Conservation (phyloP, 2,797 vertebrate genomes). For the Capromys pilorides region DNA sequence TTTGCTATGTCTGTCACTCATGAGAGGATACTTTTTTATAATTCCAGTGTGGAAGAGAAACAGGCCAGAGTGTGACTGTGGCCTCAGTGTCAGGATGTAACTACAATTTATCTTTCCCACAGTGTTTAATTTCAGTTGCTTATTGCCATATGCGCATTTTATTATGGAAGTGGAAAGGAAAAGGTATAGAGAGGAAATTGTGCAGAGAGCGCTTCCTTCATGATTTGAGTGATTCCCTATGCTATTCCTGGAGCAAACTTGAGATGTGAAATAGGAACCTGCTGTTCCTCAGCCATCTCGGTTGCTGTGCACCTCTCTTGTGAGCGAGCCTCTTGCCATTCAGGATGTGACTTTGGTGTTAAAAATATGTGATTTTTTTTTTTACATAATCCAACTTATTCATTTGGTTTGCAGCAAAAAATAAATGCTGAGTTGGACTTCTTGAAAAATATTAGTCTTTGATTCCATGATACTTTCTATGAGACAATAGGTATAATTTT, state of each 20-base stretch:
- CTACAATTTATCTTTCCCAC: background rate
- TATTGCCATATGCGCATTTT: background rate
- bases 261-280: background rate
- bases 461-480: background rate
- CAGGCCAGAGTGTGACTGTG: background rate
- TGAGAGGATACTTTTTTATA: background rate
- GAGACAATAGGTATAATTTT: conserved; percentile 11
- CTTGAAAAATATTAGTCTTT: background rate
- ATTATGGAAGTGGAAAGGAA: background rate
- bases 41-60: background rate
- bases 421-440: conserved; percentile 10
- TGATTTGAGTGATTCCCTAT: background rate
- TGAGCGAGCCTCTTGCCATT: conserved; percentile 22
- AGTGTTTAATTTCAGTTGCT: background rate
- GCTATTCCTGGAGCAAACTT: conserved; percentile 6
- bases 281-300: background rate
- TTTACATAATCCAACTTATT: background rate
- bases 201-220: background rate
- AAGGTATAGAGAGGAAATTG: background rate
- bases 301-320: background rate
- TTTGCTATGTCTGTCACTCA: background rate
- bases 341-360: conserved; percentile 41
- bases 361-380: conserved; percentile 33
- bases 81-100: background rate
- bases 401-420: conserved; percentile 44